Base-by-base conservation (phyloP, 2,888 invertebrate genomes). In the Tetramorium bicarinatum region DNA sequence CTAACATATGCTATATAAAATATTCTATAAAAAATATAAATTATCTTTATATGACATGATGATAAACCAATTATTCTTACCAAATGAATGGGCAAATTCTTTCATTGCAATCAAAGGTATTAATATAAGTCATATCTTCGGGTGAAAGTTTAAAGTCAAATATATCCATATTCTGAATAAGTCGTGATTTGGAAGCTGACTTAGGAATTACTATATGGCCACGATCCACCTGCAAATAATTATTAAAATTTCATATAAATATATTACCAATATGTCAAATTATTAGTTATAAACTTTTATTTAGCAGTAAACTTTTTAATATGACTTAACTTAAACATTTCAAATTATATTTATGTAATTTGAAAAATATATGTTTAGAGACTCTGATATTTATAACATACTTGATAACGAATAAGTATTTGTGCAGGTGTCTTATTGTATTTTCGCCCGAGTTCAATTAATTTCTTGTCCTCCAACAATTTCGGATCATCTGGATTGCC, bases 141-240 rank as follows among this genome's bases (percentile, higher is more conserved):
- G 95, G 90, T 0, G 96, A 95, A 88, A 98, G 95, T 88, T 96
- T 96, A 94, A 98, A 98, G 95, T 98, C 97, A 88, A 97, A 96
- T 15, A 98, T 97, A 86, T 97, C 93, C 89, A 97, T 96, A 95
- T 98, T 97, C 92, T 97, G 96, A 75, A 95, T 95, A 93, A 98
- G 97, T 90, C 97, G 96, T 0, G 96, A 95, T 90, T 97, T 97
- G 0, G 96, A 98, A 21, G 98, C 97, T 0, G 98, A 98, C 94
- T 98, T 98, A 0, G 98, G 98, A 86, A 98, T 98, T 56, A 97
- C 97, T 54, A 97, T 96, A 86, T 96, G 95, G 7, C 96, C 97
- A 59, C 97, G 96, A 91, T 98, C 97, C 72, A 96, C 93, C 93
- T 96, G 94, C 79, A 44, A 52, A 52, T 54, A 56, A 34, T 56